Conservation (phyloP, 2,888 invertebrate genomes). For the Chironomus riparius region DNA sequence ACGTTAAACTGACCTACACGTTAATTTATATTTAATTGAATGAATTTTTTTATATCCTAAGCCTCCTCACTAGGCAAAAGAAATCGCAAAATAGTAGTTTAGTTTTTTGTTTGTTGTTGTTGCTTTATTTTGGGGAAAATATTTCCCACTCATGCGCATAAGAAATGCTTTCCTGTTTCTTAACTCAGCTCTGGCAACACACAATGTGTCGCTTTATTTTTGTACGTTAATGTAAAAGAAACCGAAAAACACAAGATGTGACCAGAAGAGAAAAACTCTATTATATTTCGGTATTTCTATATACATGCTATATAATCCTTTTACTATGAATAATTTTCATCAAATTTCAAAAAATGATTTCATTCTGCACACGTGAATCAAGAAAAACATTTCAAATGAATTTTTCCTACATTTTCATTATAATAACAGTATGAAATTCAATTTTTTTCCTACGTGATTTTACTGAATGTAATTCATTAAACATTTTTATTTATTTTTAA, state of each 20-base stretch:
- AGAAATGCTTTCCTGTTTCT: not conserved
- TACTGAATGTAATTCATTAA: too few species aligned
- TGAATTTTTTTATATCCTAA: not conserved
- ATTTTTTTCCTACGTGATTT: too few species aligned
- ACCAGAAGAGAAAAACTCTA: not conserved
- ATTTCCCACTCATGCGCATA: constrained; percentile 14
- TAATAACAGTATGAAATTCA: too few species aligned
- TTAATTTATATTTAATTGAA: not conserved
- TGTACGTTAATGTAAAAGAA: not conserved
- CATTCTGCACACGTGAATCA: too few species aligned
- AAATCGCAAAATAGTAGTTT: constrained; percentile 19
- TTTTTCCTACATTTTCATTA: too few species aligned
- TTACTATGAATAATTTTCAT: too few species aligned
- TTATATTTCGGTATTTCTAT: too few species aligned
- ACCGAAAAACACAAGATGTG: not conserved
- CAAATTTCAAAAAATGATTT: too few species aligned
- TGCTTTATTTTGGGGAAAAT: constrained; percentile 4
- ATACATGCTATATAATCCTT: too few species aligned
- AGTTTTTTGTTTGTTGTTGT: constrained; percentile 13
- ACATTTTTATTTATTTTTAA: too few species aligned
- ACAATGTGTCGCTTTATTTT: not conserved
- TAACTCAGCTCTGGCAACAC: constrained; percentile 4
- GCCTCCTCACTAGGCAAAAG: constrained; percentile 1
- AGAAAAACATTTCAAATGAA: too few species aligned
- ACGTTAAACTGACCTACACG: not conserved